Evolutionary conservation across 2,888 invertebrate species (phyloP), one percentile per base, ranked within the genome.

Genomic region (Lasiommata megera): DNA sequence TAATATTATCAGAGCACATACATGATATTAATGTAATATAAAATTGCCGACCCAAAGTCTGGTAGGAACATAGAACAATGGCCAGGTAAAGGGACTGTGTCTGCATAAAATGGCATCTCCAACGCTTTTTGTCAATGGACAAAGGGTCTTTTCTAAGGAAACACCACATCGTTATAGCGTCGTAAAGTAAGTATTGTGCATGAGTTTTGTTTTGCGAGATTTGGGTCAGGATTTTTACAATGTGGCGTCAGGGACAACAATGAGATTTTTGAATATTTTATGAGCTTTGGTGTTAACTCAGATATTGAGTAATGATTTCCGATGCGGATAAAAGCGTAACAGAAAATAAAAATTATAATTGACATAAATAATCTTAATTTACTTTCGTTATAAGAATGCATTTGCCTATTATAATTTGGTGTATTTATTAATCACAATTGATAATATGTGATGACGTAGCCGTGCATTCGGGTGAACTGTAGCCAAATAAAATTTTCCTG

Each of bases 161-260:
- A 86, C 87, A 88, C 88, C 88, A 88, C 88, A 86, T 89, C 89
- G 89, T 89, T 88, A 90, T 86, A 77, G 83, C 82, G 76, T 85
- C 84, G 82, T 88, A 88, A 90, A 90, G 80, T 82, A 84, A 80
- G 82, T 82, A 88, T 88, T 88, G 88, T 87, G 81, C 77, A 82
- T 72, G 72, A 80, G 82, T 86, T 86, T 88, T 86, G 87, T 89
- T 88, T 87, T 79, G 84, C 80, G 73, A 82, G 86, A 88, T 88
- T 87, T 88, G 77, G 88, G 87, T 88, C 88, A 87, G 82, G 65
- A 84, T 84, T 87, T 89, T 88, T 88, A 87, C 82, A 87, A 82
- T 79, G 81, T 84, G 88, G 85, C 85, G 85, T 87, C 82, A 77
- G 73, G 73, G 71, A 74, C 71, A 46, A 85, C 82, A 85, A 87